Evolutionary conservation across 2,888 invertebrate species (phyloP).

Genomic region (Aromia moschata): DNA sequence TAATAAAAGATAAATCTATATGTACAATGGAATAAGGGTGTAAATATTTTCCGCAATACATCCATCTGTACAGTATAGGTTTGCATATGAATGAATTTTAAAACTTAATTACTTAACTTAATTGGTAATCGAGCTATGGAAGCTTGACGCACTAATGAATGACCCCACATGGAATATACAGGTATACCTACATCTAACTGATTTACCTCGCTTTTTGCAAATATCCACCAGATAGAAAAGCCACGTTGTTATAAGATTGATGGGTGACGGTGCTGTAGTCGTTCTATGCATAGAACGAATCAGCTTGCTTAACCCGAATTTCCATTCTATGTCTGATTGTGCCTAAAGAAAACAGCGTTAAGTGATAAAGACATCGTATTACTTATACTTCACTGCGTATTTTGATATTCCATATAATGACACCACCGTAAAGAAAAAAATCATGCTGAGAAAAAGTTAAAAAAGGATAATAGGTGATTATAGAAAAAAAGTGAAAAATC

Average conservation of each 20-base stretch:
- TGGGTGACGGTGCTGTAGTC: constrained; percentile 95
- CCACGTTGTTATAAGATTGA: constrained; percentile 97
- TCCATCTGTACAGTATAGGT: too few species aligned
- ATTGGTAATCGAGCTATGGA: too few species aligned
- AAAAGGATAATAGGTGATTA: too few species aligned
- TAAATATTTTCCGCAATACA: too few species aligned
- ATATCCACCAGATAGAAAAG: constrained; percentile 83
- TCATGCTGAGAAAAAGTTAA: constrained; percentile 7
- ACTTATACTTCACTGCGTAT: not conserved
- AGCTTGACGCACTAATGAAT: too few species aligned
- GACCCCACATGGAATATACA: too few species aligned
- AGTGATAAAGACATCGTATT: not conserved
- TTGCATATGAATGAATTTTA: too few species aligned
- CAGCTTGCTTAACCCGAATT: constrained; percentile 97
- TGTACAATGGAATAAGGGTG: too few species aligned
- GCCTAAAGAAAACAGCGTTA: constrained; percentile 71
- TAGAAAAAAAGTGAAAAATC: constrained; percentile 4
- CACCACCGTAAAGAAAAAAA: not conserved
- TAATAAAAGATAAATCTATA: too few species aligned
- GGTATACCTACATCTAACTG: too few species aligned
- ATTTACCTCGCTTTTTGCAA: constrained; percentile 70
- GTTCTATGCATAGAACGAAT: constrained; percentile 99
- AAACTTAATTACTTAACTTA: too few species aligned
- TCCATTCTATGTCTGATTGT: constrained; percentile 99
- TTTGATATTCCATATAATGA: constrained; percentile 1